Base-by-base conservation (phyloP, 2,888 invertebrate genomes). In the Aphidius colemani region DNA sequence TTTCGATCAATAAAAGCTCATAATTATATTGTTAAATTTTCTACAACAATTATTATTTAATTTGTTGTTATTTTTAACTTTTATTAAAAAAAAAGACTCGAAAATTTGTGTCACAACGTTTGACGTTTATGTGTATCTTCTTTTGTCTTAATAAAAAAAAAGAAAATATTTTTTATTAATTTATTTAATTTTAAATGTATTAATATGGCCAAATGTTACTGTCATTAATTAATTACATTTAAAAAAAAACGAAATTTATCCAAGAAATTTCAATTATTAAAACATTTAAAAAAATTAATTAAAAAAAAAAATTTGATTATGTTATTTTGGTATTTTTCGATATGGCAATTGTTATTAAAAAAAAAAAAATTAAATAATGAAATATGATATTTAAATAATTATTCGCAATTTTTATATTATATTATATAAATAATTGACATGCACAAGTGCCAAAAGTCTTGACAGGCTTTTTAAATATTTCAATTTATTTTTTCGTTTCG, bases 131-230 rank as follows among this genome's bases (percentile, higher is more conserved):
- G 45, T 53, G 48, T 55, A 44, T 57, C 51, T 58, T 41, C 10
- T 60, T 56, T 45, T 59, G 53, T 41, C 53, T 61, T 46, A 58
- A 59, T 45, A n/a, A 18, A 39, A 49, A 43, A 9, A 40, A 43
- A n/a, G 11, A 55, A 55, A 7, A 30, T 57, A 66, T 68, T 69
- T 62, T 60, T 61, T 69, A 63, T 65, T 63, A 41, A 63, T 67
- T 61, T 66, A 60, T 65, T 60, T 61, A 67, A 59, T 58, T 63
- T 44, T 67, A 63, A 65, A 63, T 67, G 53, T 63, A 56, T 66
- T 63, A 53, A 68, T 60, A 63, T 63, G 66, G 68, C 63, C 61
- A 57, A 63, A 68, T 68, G 66, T 65, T 66, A 68, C 63, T 65
- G 10, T 63, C 51, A 62, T 64, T 58, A 57, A 62, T 64, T 61